Base-by-base conservation (phyloP, 2,888 invertebrate genomes). In the Melieria omissa region DNA sequence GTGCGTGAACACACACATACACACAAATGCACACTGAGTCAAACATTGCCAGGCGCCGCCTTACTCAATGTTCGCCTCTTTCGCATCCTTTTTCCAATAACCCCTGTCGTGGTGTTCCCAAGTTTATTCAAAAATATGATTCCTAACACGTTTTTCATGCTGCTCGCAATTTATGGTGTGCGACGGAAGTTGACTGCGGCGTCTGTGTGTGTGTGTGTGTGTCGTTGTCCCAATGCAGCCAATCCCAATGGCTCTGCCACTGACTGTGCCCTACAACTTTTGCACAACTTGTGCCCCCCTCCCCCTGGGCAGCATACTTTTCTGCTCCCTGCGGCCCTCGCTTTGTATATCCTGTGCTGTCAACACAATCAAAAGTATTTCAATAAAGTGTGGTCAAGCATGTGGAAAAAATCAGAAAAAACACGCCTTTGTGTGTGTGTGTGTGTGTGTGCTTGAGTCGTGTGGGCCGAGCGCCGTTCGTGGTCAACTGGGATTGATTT, bases 401-500 rank as follows among this genome's bases (percentile, higher is more conserved):
- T 57, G 16, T 57, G 16, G 52, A 12, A 14, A 29, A 29, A 29
- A 29, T 29, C 29, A 29, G 29, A 29, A 29, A 29, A 29, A 29
- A 3, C 29, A 29, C 29, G 29, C 29, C 3, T 49, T 3, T 42
- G 29, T 52, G 42, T 64, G 12, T 6, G 2, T 14, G 12, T 58
- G 14, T 4, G 57, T 62, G 63, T 63, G 45, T 8, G 49, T 60
- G 42, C 4, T 4, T 66, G 14, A 47, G 46, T 45, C 14, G 16
- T 12, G 1, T 58, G 58, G 55, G 6, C 45, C 65, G 62, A 70
- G 63, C 65, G 66, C 72, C 69, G 72, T 29, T 29, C 29, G 29
- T 3, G 29, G 29, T 29, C 29, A 29, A 29, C 29, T 29, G 29
- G 29, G 29, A 29, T 29, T 29, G 29, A 29, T 58, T 72, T 66